Evolutionary conservation across 2,113 vertebrate species (phyloP), one percentile per base, ranked within the genome.

Genomic region (Mandrillus leucophaeus): DNA sequence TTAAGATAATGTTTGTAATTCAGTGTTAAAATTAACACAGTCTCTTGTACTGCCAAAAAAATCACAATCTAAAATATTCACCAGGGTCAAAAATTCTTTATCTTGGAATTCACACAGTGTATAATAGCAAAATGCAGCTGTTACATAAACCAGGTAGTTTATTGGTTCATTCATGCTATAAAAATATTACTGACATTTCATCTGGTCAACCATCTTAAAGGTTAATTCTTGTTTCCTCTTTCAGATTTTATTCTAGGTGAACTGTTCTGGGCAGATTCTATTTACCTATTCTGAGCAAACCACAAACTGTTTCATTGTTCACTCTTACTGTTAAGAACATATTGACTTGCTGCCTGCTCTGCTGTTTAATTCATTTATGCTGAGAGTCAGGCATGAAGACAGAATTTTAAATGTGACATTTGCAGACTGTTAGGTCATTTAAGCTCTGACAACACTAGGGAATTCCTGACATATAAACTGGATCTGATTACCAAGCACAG

Each of bases 351-450:
- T 98, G 98, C 98, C 98, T 98, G 98, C 97, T 98, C 98, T 98
- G 98, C 98, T 98, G 98, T 99, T 99, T 99, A 99, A 99, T 99
- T 99, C 98, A 99, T 99, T 99, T 98, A 98, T 99, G 98, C 98
- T 96, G 97, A 98, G 98, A 98, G 96, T 98, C 98, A 98, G 98
- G 97, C 98, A 98, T 98, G 98, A 98, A 98, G 97, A 98, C 97
- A 98, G 99, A 99, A 99, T 99, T 98, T 98, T 98, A 98, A 99
- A 99, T 98, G 98, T 99, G 99, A 99, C 98, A 99, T 99, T 99
- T 99, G 98, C 98, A 98, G 98, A 97, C 98, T 98, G 98, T 98
- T 98, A 98, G 99, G 99, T 99, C 98, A 99, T 98, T 98, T 98
- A 98, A 98, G 98, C 98, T 98, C 98, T 95, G 97, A 98, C 98